Evolutionary conservation across 2,888 invertebrate species (phyloP).

Genomic region (Nomada fucata): DNA sequence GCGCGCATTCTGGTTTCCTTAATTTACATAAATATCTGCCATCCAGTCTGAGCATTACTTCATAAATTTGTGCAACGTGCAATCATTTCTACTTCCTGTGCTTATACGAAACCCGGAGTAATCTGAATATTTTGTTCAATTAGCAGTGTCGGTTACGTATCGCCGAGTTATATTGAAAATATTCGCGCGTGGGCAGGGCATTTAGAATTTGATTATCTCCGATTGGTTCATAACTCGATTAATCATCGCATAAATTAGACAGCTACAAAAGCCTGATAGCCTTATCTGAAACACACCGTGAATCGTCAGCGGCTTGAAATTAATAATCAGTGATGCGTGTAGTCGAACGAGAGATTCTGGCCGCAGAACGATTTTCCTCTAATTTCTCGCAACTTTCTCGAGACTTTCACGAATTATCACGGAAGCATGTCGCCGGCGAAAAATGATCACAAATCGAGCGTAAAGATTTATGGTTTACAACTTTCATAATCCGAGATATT

Average conservation of each 20-base stretch:
- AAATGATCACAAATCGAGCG: slow-evolving; percentile 64
- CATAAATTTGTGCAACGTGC: not conserved
- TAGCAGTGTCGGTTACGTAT: slow-evolving; percentile 47
- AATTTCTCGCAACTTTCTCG: slow-evolving; percentile 62
- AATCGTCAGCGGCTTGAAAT: slow-evolving; percentile 60
- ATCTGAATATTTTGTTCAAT: slow-evolving; percentile 27
- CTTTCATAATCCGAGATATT: slow-evolving; percentile 60
- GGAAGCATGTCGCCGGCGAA: slow-evolving; percentile 58
- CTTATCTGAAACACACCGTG: slow-evolving; percentile 56
- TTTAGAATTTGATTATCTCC: slow-evolving; percentile 51
- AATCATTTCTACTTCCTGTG: not conserved
- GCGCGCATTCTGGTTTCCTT: not conserved
- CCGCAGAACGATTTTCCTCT: slow-evolving; percentile 56
- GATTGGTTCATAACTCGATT: slow-evolving; percentile 49
- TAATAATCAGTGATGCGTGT: slow-evolving; percentile 63
- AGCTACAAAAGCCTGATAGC: slow-evolving; percentile 65
- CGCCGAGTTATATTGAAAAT: slow-evolving; percentile 50
- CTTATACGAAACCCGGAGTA: slow-evolving; percentile 11
- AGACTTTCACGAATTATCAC: slow-evolving; percentile 60
- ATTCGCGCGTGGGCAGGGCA: slow-evolving; percentile 49
- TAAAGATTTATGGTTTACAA: slow-evolving; percentile 60
- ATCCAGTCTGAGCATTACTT: not conserved
- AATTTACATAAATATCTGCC: slow-evolving; percentile 1
- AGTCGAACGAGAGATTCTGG: slow-evolving; percentile 55
- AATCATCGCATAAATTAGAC: slow-evolving; percentile 70